Conservation (phyloP, 2,113 vertebrate species). For the Coptodon rendalli region DNA sequence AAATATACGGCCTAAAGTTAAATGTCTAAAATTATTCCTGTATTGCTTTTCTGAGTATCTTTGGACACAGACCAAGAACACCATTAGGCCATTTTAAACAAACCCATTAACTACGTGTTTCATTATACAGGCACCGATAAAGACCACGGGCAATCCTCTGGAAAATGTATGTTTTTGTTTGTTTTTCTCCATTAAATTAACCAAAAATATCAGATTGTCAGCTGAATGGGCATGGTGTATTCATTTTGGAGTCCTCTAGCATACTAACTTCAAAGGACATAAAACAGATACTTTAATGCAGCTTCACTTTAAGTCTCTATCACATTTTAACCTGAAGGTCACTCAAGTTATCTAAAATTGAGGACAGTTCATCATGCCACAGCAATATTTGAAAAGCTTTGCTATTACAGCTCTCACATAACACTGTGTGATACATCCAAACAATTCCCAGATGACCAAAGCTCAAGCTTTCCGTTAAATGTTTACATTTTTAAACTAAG, state of each 20-base stretch:
- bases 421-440: background rate
- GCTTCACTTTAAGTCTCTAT: background rate
- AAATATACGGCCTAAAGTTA: slow-evolving; percentile 50
- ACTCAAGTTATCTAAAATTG: background rate
- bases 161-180: slow-evolving; percentile 1
- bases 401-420: background rate
- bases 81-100: slow-evolving; percentile 69
- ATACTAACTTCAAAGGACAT: background rate
- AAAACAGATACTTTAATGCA: background rate
- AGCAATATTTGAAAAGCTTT: background rate
- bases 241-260: background rate
- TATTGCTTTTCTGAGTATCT: slow-evolving; percentile 42
- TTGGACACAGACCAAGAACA: slow-evolving; percentile 69
- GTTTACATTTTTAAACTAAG: background rate
- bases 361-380: background rate
- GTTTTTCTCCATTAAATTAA: slow-evolving; percentile 27
- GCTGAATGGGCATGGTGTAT: background rate
- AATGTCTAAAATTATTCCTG: slow-evolving; percentile 57
- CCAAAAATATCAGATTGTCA: background rate
- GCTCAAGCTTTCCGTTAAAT: background rate
- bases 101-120: slow-evolving; percentile 64
- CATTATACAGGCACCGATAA: slow-evolving; percentile 47
- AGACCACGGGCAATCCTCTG: background rate
- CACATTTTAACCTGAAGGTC: background rate
- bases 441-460: background rate